Percentiles rank a stretch among this genome's conserved stretches.
Conservation (phyloP, 2,888 invertebrate species). For the Mellilla xanthometata region DNA sequence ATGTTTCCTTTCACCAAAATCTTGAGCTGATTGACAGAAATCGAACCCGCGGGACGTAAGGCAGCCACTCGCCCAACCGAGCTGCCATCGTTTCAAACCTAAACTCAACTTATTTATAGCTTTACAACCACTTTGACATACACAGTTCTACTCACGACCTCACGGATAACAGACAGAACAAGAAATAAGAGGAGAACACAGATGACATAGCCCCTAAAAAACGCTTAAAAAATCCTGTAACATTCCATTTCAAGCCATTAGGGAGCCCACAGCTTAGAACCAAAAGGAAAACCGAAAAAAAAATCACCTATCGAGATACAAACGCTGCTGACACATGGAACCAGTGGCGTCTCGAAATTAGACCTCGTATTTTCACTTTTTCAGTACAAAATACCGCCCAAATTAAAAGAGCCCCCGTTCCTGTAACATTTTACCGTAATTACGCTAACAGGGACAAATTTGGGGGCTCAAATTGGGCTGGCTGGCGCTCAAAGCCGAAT, state of each 20-base stretch:
- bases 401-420: constrained; percentile 37
- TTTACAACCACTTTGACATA: too few relatives aligned
- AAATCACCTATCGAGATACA: constrained; percentile 42
- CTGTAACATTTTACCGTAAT: constrained; percentile 17
- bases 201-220: background rate
- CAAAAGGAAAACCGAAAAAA: constrained; percentile 30
- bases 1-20: too few relatives aligned
- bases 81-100: too few relatives aligned
- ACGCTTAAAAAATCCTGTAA: constrained; percentile 20
- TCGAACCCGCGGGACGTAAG: too few relatives aligned
- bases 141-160: too few relatives aligned
- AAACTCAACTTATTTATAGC: too few relatives aligned
- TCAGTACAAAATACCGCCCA: constrained; percentile 50
- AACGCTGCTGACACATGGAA: constrained; percentile 48
- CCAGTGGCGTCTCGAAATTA: constrained; percentile 50
- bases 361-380: constrained; percentile 69
- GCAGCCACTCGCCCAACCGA: too few relatives aligned
- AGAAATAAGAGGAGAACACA: too few relatives aligned
- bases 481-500: constrained; percentile 47
- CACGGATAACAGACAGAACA: too few relatives aligned
- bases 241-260: constrained; percentile 20
- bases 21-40: too few relatives aligned
- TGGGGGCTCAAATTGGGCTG: constrained; percentile 47
- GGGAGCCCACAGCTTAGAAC: constrained; percentile 12
- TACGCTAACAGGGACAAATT: constrained; percentile 32